Evolutionary conservation across 2,888 invertebrate species (phyloP).

Genomic region (Eueremaeus valkanovi): DNA sequence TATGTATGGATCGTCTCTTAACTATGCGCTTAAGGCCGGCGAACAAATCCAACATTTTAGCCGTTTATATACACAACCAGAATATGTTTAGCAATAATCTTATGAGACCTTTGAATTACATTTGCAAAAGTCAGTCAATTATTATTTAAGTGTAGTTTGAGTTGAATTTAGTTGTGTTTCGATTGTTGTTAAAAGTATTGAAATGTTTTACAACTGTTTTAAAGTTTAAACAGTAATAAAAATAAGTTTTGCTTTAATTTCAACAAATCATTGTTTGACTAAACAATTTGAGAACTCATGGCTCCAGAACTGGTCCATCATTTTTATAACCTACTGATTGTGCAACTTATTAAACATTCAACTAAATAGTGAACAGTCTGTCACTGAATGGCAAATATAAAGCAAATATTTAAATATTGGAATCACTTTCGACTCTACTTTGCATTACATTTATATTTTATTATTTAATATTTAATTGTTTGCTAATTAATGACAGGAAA

Average conservation of each 20-base stretch:
- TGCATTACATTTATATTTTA: background rate
- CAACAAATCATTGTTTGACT: background rate
- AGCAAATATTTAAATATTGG: too few species aligned
- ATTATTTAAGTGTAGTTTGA: too few species aligned
- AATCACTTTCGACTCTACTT: background rate
- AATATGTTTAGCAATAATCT: background rate
- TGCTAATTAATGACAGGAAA: background rate
- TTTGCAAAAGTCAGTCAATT: too few species aligned
- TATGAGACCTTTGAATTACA: too few species aligned
- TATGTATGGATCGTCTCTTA: constrained; percentile 38
- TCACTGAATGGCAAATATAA: too few species aligned
- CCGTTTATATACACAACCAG: background rate
- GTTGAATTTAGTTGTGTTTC: too few species aligned
- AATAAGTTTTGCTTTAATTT: background rate
- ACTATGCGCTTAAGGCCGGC: constrained; percentile 38
- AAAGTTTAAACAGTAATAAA: too few species aligned
- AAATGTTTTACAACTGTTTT: too few species aligned
- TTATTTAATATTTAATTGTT: background rate
- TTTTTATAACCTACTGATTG: background rate
- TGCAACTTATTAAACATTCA: too few species aligned
- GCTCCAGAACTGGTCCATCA: background rate
- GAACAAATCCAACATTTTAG: constrained; percentile 43
- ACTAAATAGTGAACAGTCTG: background rate
- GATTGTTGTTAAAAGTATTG: too few species aligned
- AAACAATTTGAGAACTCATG: too few species aligned